Conservation (phyloP, 2,888 invertebrate species). For the Eupelmus urozonus region DNA sequence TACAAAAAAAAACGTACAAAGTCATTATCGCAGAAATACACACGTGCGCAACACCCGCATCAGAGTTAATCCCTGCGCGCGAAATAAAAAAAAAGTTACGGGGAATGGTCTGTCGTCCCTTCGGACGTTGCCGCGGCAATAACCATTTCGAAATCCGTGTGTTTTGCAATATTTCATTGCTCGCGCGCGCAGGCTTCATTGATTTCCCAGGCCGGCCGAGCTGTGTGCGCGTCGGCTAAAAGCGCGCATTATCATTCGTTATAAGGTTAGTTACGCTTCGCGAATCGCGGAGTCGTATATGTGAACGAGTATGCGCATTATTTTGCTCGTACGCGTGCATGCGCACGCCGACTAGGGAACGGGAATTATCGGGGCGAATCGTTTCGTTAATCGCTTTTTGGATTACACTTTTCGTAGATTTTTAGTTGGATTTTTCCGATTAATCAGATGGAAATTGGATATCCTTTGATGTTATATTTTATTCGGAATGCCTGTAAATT, state of each 20-base stretch:
- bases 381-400: slow-evolving; percentile 54
- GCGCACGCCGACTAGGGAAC: slow-evolving; percentile 3
- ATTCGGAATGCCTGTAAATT: no score
- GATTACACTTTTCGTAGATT: slow-evolving; percentile 27
- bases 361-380: slow-evolving; percentile 51
- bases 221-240: no score
- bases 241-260: slow-evolving; percentile 56
- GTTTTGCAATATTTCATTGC: slow-evolving; percentile 44
- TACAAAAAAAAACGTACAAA: neutral
- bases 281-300: slow-evolving; percentile 10
- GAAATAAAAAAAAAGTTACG: slow-evolving; percentile 20
- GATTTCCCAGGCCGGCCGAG: slow-evolving; percentile 29
- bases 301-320: slow-evolving; percentile 38
- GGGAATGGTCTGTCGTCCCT: slow-evolving; percentile 1
- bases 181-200: slow-evolving; percentile 47
- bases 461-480: no score
- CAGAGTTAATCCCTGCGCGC: neutral
- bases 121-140: neutral
- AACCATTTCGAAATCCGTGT: slow-evolving; percentile 4
- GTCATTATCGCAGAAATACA: slow-evolving; percentile 1
- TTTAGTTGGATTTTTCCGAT: neutral
- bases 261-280: slow-evolving; percentile 55
- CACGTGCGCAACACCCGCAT: slow-evolving; percentile 15
- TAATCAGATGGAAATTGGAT: no score
- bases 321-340: neutral